phyloP scores from a whole-genome alignment of 64 coral and sea anemone species.

The Orbicella faveolata region DNA sequence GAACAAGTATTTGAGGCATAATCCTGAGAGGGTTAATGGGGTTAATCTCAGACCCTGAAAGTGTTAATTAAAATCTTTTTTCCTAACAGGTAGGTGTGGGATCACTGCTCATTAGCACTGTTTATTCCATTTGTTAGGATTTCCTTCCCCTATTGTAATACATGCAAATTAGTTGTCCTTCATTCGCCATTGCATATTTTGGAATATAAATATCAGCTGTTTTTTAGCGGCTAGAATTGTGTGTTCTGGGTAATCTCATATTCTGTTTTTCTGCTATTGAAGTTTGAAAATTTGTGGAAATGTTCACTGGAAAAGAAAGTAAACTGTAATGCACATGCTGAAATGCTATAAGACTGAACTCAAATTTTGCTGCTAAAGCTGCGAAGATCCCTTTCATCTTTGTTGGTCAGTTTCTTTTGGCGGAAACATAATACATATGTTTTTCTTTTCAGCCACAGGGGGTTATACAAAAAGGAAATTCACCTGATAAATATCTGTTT shows the following conservation, averaged over 20 bases:
- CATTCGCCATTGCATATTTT: neutral
- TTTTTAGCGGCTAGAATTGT: neutral
- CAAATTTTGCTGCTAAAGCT: neutral
- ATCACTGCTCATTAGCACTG: neutral
- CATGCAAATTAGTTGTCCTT: neutral
- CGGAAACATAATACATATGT: neutral
- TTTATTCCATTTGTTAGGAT: neutral
- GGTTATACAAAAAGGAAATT: neutral
- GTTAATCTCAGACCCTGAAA: neutral
- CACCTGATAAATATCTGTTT: neutral
- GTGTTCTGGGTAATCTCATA: neutral
- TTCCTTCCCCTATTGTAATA: neutral
- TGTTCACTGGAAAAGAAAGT: neutral
- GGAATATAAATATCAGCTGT: neutral
- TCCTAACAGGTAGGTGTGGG: neutral
- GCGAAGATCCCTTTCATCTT: neutral
- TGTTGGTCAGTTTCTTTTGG: neutral
- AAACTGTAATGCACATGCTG: no score
- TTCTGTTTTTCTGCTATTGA: no score
- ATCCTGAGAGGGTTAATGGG: neutral
- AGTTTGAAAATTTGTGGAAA: no score
- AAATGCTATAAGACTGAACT: neutral
- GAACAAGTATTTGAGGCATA: neutral
- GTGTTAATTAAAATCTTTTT: neutral
- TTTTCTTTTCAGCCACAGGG: neutral